Evolutionary conservation across 2,888 invertebrate genomes (phyloP).

Genomic region (Alloplasta piceator): DNA sequence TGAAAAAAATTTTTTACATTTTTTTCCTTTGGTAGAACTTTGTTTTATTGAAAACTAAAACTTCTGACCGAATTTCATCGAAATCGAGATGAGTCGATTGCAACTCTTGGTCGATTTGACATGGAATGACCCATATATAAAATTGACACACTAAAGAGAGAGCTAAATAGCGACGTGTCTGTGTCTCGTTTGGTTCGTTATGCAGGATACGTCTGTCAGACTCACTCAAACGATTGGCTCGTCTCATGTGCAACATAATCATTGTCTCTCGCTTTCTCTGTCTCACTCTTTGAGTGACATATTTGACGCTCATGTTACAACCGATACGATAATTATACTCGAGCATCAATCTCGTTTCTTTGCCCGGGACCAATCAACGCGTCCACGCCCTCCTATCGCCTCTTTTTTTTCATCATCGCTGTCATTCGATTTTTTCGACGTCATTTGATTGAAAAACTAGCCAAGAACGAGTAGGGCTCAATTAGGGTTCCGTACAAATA

Average conservation of each 20-base stretch:
- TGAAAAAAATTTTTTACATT: too few species aligned
- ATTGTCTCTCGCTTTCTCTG: slow-evolving; percentile 14
- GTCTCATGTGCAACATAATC: slow-evolving; percentile 34
- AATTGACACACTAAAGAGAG: background rate
- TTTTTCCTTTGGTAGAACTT: too few species aligned
- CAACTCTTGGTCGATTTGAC: too few species aligned
- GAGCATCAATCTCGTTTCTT: slow-evolving; percentile 35
- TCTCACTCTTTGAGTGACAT: background rate
- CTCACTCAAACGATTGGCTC: slow-evolving; percentile 18
- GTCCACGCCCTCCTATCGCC: slow-evolving; percentile 10
- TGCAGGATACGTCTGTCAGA: slow-evolving; percentile 42
- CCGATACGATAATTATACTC: slow-evolving; percentile 11
- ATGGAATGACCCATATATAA: too few species aligned
- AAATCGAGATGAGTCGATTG: too few species aligned
- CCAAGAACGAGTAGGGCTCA: background rate
- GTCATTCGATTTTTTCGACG: background rate
- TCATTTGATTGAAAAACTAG: background rate
- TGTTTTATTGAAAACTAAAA: too few species aligned
- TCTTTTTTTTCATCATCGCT: background rate
- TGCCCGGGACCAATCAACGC: slow-evolving; percentile 20
- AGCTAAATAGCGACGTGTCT: background rate
- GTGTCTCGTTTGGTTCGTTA: slow-evolving; percentile 10
- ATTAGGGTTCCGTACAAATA: too few species aligned
- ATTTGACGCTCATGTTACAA: slow-evolving; percentile 20
- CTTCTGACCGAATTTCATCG: too few species aligned